Evolutionary conservation across 2,797 vertebrate genomes (phyloP), one percentile per base, ranked within the genome.

Genomic region (Mionectes olivaceus): DNA sequence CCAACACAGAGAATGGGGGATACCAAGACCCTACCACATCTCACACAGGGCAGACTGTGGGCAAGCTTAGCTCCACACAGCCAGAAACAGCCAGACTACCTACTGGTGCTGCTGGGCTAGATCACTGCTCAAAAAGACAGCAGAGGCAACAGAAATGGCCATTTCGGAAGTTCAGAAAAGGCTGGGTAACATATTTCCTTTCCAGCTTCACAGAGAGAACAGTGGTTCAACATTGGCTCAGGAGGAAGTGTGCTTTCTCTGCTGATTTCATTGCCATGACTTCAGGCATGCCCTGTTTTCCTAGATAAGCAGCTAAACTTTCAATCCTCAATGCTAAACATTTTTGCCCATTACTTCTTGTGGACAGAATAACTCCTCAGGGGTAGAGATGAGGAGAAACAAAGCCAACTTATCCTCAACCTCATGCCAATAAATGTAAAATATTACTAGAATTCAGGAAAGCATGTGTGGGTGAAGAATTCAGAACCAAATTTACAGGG

Each of bases 291-390:
- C 79, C 96, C 80, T 95, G 85, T 50, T 91, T 91, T 96, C 77
- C 44, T 32, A 95, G 93, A 95, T 95, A 95, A 95, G 94, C 69
- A 87, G 94, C 90, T 92, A 78, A 93, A 94, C 74, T 87, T 93
- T 5, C 67, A 89, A 21, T 94, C 68, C 77, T 83, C 2, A 1
- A 49, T 39, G 50, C 56, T 73, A 37, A 93, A 61, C 9, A 12
- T 55, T 76, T 87, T 65, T 89, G 49, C 44, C 76, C 39, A 5
- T 83, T 87, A 37, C 43, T 65, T 87, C 64, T 67, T 35, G 70
- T 89, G 90, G 68, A 84, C 47, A 55, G 78, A 79, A 27, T 79
- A 90, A 83, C 11, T 74, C 86, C 78, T 87, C 16, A 43, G 50
- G 76, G 83, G 30, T 46, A 81, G 44, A 59, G 49, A 30, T 70